Base-by-base conservation (phyloP, 2,888 invertebrate genomes). In the Augochlorella aurata region DNA sequence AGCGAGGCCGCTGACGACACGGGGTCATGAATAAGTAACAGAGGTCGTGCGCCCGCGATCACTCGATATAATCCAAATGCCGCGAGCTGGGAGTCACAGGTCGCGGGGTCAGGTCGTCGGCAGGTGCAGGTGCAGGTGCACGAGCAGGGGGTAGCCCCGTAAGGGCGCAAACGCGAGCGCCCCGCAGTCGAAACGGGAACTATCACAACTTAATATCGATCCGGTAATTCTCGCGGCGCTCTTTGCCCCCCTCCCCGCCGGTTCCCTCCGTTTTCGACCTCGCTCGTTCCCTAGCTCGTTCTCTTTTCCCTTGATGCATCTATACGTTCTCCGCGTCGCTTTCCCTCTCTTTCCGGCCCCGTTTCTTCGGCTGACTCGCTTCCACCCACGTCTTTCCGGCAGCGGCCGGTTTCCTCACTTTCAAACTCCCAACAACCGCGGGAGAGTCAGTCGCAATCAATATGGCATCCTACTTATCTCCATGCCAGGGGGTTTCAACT, bases 171-270 rank as follows among this genome's bases (percentile, higher is more conserved):
- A 89, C 90, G 87, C 89, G 87, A 90, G 92, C 92, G 92, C 92
- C 89, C 86, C 87, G 90, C 45, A 89, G 91, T 90, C 85, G 88
- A 89, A 91, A 91, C 91, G 92, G 91, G 89, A 91, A 92, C 91
- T 91, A 91, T 92, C 90, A 91, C 92, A 91, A 92, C 90, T 92
- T 93, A 91, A 93, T 93, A 93, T 93, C 93, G 93, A 93, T 92
- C 92, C 88, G 83, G 90, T 92, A 92, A 93, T 93, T 92, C 90
- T 91, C 91, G 89, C 90, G 88, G 86, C 83, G 82, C 87, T 81
- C 86, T 77, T 83, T 81, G 85, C 87, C 85, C 82, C 89, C 82
- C 84, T 83, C 83, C 85, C 78, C 79, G 54, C 70, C 67, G 63
- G 63, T 83, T 82, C 81, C 77, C 82, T 81, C 71, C 52, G 72